Evolutionary conservation across 30 jellyfish, hydroid and myxozoan genomes (phyloP), one percentile per base, ranked within the genome.

Genomic region (Cassiopea xamachana): DNA sequence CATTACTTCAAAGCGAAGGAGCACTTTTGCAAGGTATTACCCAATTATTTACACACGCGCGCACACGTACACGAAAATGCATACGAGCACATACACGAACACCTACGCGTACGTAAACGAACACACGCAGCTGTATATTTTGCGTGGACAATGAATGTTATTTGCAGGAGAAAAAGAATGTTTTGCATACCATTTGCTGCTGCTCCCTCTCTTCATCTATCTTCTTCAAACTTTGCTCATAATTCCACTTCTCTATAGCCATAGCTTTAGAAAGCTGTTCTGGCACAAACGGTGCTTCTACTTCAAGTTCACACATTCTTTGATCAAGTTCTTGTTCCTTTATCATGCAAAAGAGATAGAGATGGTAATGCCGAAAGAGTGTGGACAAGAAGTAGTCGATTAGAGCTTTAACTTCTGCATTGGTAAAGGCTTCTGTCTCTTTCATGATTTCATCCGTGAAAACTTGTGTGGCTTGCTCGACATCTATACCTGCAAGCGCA

Each of bases 301-400:
- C 51, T 27, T 55, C 84, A 2, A 49, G 51, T 0, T 78, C 45
- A 2, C 60, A n/a, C 19, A 39, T 72, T 46, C 84, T 62, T 43
- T 75, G 86, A 69, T 87, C 94, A n/a, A 87, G 17, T 18, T 87
- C 77, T 16, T 71, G 94, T 1, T 87, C 94, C 8, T 78, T 81
- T 46, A 89, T 87, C 94, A 87, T 87, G 76, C 94, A 87, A 68
- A 48, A 71, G 79, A 87, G 55, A 69, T 87, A 87, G 13, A 87
- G 68, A 44, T 70, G 51, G 68, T 87, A 87, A 68, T 87, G 94
- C 50, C 82, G 84, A 44, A 87, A 87, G 13, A 87, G 45, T 3
- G 88, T 61, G 14, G 43, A 19, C 1, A 87, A 67, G n/a, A 50
- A 50, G 89, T 60, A 77, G 69, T 87, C 94, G 43, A 87, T 62